Conservation (phyloP, 2,888 invertebrate genomes). For the Amblyteles armatorius region DNA sequence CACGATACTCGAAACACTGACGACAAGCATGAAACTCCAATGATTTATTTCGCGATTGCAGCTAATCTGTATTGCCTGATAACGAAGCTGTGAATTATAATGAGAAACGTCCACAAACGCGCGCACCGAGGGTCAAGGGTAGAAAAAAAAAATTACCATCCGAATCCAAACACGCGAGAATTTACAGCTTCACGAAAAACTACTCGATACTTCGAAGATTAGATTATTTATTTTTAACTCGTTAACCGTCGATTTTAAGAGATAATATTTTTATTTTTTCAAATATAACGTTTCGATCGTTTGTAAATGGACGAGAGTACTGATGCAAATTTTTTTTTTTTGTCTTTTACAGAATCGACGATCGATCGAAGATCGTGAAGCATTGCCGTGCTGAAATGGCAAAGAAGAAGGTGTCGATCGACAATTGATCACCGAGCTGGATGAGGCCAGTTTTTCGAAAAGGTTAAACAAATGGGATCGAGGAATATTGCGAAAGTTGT, state of each 20-base stretch:
- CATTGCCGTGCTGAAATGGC: conserved; percentile 50
- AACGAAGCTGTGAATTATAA: neutral
- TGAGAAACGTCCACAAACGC: neutral
- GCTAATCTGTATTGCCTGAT: neutral
- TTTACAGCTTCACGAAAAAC: neutral
- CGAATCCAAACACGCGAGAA: neutral
- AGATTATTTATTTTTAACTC: neutral
- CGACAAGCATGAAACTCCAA: conserved; percentile 10
- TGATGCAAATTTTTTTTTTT: conserved; percentile 9
- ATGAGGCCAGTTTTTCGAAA: conserved; percentile 8
- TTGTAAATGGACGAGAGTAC: neutral
- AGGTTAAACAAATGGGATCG: conserved; percentile 14
- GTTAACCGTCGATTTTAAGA: neutral
- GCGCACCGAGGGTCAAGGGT: neutral
- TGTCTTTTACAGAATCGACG: conserved; percentile 40
- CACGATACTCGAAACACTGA: conserved; percentile 13
- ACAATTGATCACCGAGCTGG: conserved; percentile 39
- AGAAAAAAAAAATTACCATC: neutral
- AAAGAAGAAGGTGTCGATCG: conserved; percentile 61
- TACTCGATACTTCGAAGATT: neutral
- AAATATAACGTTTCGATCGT: neutral
- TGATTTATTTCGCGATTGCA: conserved; percentile 32
- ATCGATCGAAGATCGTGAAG: conserved; percentile 18
- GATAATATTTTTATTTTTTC: neutral
- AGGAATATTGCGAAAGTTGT: conserved; percentile 7